Evolutionary conservation across 2,797 vertebrate genomes (phyloP).

Genomic region (Carapus acus): DNA sequence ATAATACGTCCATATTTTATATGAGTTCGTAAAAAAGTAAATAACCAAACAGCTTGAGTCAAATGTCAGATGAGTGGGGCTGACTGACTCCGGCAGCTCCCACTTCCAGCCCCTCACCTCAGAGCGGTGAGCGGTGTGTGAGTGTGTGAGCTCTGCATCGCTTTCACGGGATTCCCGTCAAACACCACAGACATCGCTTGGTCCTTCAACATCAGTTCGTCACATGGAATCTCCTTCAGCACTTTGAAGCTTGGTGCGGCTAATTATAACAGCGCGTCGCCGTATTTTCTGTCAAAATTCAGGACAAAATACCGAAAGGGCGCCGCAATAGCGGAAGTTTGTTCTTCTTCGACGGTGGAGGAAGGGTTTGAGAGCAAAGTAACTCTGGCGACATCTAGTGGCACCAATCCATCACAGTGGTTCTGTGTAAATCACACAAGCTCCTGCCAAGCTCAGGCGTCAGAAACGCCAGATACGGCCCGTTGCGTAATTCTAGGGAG

Average conservation of each 20-base stretch:
- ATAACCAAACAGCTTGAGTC: background rate
- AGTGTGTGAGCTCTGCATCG: constrained; percentile 73
- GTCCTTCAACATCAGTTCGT: constrained; percentile 42
- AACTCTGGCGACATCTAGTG: constrained; percentile 48
- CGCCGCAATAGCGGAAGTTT: constrained; percentile 51
- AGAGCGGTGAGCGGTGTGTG: constrained; percentile 58
- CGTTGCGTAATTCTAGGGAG: too few species aligned
- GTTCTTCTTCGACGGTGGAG: constrained; percentile 36
- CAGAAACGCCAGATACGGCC: too few species aligned
- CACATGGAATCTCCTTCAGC: constrained; percentile 44
- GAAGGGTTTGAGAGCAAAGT: background rate
- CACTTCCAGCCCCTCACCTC: constrained; percentile 61
- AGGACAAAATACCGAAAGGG: constrained; percentile 34
- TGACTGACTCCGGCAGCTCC: background rate
- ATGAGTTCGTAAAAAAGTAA: background rate
- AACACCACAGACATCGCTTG: constrained; percentile 72
- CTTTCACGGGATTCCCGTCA: constrained; percentile 69
- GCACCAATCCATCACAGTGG: too few species aligned
- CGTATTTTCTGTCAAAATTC: constrained; percentile 9
- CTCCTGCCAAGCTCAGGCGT: too few species aligned
- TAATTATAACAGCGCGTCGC: background rate
- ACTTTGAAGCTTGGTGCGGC: background rate
- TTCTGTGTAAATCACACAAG: too few species aligned
- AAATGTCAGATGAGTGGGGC: background rate
- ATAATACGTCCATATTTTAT: background rate